Evolutionary conservation across 2,113 vertebrate species (phyloP), one percentile per base, ranked within the genome.

Genomic region (Sitta europaea): DNA sequence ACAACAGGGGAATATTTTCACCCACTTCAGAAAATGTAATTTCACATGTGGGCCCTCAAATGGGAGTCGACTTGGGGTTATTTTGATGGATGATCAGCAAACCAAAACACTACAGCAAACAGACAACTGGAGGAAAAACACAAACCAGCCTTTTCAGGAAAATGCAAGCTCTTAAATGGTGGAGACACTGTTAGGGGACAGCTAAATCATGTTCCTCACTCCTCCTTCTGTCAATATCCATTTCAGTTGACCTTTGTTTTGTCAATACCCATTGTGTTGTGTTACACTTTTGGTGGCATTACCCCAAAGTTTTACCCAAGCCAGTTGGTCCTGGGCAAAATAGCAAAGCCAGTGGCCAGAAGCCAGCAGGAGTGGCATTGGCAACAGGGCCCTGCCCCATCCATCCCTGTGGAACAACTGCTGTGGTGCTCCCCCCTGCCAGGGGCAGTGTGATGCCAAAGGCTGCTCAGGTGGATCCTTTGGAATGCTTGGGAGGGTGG

Each of bases 391-490:
- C 0, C 58, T 57, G 14, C 22, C 36, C 12, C 18, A 11, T 21
- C 12, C 18, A 11, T 21, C 40, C 55, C 21, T 0, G 1, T 9
- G 33, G 57, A 43, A 18, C 2, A 35, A 2, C 19, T 35, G 11
- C 6, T 4, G 40, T 15, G 3, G 11, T 28, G 29, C 16, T 24
- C 0, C 0, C 8, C 28, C 28, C 1, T 3, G 59, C 2, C 11
- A 71, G 18, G 12, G 29, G 23, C 50, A 47, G 40, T 0, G 0
- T 51, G 23, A 5, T 14, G 11, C 4, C 19, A 38, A 17, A 51
- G 16, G 13, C 25, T 23, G 9, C n/a, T 19, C 22, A 55, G 36
- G 18, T 5, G 47, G 21, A 35, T 21, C 50, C 17, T 76, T 24
- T 25, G 38, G 45, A 68, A 57, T 8, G 9, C 7, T 43, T 35